Evolutionary conservation across 2,888 invertebrate genomes (phyloP).

Genomic region (Drosophila maculinotata): DNA sequence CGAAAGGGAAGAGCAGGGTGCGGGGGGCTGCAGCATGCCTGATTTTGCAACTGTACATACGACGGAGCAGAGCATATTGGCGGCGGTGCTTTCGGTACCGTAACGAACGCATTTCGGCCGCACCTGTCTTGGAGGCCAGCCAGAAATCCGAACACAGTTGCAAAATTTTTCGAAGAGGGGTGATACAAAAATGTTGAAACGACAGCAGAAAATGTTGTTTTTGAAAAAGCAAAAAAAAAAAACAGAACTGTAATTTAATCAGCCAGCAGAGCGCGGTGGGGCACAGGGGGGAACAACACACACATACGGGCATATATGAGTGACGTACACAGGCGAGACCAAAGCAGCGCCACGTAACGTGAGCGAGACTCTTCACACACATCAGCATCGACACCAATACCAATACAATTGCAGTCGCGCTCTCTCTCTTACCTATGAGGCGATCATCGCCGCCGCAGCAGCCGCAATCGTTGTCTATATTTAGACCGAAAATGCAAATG

Average conservation of each 20-base stretch:
- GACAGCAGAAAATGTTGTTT: slow-evolving; percentile 36
- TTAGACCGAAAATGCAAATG: slow-evolving; percentile 80
- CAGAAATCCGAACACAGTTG: slow-evolving; percentile 19
- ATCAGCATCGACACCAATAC: background rate
- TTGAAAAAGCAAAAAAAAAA: slow-evolving; percentile 9
- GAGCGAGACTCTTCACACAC: slow-evolving; percentile 28
- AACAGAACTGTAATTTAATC: slow-evolving; percentile 73
- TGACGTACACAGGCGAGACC: slow-evolving; percentile 63
- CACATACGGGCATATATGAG: slow-evolving; percentile 23
- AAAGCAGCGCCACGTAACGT: slow-evolving; percentile 63
- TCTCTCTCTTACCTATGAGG: slow-evolving; percentile 46
- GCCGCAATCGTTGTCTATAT: slow-evolving; percentile 66
- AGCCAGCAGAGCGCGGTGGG: slow-evolving; percentile 43
- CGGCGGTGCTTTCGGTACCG: slow-evolving; percentile 65
- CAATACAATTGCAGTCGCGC: slow-evolving; percentile 4
- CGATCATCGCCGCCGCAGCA: slow-evolving; percentile 32
- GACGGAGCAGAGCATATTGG: background rate
- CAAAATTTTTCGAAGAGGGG: slow-evolving; percentile 13
- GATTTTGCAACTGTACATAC: slow-evolving; percentile 69
- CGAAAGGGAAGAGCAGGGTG: background rate
- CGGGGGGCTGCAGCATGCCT: slow-evolving; percentile 4
- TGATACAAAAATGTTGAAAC: slow-evolving; percentile 40
- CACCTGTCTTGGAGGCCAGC: slow-evolving; percentile 78
- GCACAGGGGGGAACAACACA: slow-evolving; percentile 28
- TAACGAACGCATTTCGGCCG: slow-evolving; percentile 77